Evolutionary conservation across 2,797 vertebrate species (phyloP).

Genomic region (Centroberyx gerrardi): DNA sequence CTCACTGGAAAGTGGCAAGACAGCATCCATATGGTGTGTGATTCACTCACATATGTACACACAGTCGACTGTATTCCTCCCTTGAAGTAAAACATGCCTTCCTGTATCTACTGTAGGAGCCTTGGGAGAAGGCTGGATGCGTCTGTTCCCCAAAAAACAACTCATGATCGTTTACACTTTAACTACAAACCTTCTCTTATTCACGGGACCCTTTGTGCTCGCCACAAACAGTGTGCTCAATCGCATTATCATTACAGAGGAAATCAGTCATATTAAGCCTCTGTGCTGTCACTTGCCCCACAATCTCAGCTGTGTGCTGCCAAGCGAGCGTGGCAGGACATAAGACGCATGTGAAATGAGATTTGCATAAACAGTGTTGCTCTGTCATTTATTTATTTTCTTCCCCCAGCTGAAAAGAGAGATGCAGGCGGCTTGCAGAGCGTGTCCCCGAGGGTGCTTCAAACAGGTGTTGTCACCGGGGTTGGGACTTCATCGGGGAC

Average conservation of each 20-base stretch:
- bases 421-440: conserved; percentile 41
- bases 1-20: conserved; percentile 34
- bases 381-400: conserved; percentile 77
- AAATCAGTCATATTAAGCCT: conserved; percentile 81
- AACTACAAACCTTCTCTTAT: conserved; percentile 53
- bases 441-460: conserved; percentile 33
- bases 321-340: conserved; percentile 69
- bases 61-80: conserved; percentile 23
- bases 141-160: not conserved
- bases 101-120: conserved; percentile 32
- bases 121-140: conserved; percentile 1
- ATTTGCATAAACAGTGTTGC: conserved; percentile 81
- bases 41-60: conserved; percentile 5
- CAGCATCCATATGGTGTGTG: conserved; percentile 53
- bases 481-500: conserved; percentile 40
- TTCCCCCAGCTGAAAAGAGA: conserved; percentile 27
- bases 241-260: conserved; percentile 79
- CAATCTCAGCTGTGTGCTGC: conserved; percentile 68
- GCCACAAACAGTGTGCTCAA: conserved; percentile 67
- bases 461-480: conserved; percentile 60
- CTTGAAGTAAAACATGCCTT: conserved; percentile 12
- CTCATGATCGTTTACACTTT: conserved; percentile 52
- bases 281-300: conserved; percentile 72
- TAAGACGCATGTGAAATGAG: conserved; percentile 79
- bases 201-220: conserved; percentile 65